Percentiles rank a stretch among this genome's conserved stretches.
phyloP scores from a whole-genome alignment of 2,113 vertebrate genomes.

The Sinocyclocheilus anshuiensis region DNA sequence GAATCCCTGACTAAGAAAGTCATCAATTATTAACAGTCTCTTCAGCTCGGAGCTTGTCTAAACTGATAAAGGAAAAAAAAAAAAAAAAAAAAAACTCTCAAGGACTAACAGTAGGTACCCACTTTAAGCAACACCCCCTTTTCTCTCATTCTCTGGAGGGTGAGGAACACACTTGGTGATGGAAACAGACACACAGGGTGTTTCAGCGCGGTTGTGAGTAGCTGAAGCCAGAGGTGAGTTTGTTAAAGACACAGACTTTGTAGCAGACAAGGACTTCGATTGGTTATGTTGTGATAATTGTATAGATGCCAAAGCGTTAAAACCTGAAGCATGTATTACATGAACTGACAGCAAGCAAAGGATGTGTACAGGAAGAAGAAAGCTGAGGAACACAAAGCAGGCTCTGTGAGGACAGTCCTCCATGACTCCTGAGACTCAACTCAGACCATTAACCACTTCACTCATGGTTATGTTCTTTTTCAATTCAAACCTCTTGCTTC shows the following conservation, averaged over 20 bases:
- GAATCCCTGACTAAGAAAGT: constrained; percentile 54
- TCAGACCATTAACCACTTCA: constrained; percentile 52
- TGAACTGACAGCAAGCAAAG: constrained; percentile 49
- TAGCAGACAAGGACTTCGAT: constrained; percentile 48
- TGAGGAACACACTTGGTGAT: constrained; percentile 66
- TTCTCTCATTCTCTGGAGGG: constrained; percentile 66
- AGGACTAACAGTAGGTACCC: constrained; percentile 61
- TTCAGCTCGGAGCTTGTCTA: constrained; percentile 47
- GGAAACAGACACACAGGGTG: constrained; percentile 49
- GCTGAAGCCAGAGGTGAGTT: constrained; percentile 60
- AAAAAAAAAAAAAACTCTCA: constrained; percentile 21
- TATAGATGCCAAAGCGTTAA: constrained; percentile 45
- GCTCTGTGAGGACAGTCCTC: constrained; percentile 96
- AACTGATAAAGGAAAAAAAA: constrained; percentile 37
- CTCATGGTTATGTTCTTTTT: constrained; percentile 67
- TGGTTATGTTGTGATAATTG: constrained; percentile 26
- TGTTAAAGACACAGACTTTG: constrained; percentile 60
- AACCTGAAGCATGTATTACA: constrained; percentile 38
- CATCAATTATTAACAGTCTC: constrained; percentile 57
- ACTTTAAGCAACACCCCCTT: constrained; percentile 45
- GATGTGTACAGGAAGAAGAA: constrained; percentile 50
- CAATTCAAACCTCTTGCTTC: background rate
- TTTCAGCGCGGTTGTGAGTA: constrained; percentile 60
- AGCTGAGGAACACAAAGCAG: constrained; percentile 79
- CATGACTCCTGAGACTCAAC: constrained; percentile 81